These are phyloP conservation scores for Gnathonemus echidnorhynchus DNA, from an alignment of 2,113 vertebrate genomes.

Conservation along the genomic window DNA sequence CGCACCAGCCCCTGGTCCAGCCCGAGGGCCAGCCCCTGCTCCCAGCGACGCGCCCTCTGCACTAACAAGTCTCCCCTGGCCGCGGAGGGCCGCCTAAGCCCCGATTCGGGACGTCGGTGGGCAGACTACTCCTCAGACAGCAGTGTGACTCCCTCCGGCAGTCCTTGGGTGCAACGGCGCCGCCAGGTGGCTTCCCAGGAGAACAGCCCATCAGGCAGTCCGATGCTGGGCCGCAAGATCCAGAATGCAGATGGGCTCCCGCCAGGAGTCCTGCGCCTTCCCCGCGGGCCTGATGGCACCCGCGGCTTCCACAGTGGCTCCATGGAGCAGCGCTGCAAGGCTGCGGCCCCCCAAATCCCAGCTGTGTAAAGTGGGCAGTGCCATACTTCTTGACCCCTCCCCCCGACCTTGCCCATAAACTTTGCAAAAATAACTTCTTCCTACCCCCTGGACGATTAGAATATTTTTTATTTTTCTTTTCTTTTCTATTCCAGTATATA, in stretches of 20 bases:
- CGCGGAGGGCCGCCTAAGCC: conserved; percentile 64
- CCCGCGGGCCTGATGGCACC: conserved; percentile 84
- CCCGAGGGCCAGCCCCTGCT: conserved; percentile 68
- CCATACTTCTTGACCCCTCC: not conserved
- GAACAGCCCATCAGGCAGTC: conserved; percentile 78
- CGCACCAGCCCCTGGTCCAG: conserved; percentile 91
- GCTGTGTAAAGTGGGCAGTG: not conserved
- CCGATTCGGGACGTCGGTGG: conserved; percentile 65
- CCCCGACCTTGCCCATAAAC: conserved; percentile 12
- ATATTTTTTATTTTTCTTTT: not conserved
- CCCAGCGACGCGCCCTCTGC: conserved; percentile 69
- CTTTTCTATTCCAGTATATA: conserved; percentile 6
- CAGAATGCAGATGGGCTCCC: conserved; percentile 81
- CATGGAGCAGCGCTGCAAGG: conserved; percentile 59
- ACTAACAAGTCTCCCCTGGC: conserved; percentile 74
- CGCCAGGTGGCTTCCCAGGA: conserved; percentile 77
- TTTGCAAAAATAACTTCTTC: not conserved
- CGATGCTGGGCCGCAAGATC: conserved; percentile 75
- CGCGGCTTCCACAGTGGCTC: conserved; percentile 74
- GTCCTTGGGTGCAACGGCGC: conserved; percentile 92
- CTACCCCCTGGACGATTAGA: not conserved
- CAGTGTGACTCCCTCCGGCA: conserved; percentile 85
- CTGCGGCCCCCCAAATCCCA: conserved; percentile 59
- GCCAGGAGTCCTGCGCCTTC: conserved; percentile 77
- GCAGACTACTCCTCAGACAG: conserved; percentile 90